A percentile compares a stretch with the other conserved stretches of the same genome.
phyloP scores from a whole-genome alignment of 2,113 vertebrate species.

The Atlantisia rogersi region DNA sequence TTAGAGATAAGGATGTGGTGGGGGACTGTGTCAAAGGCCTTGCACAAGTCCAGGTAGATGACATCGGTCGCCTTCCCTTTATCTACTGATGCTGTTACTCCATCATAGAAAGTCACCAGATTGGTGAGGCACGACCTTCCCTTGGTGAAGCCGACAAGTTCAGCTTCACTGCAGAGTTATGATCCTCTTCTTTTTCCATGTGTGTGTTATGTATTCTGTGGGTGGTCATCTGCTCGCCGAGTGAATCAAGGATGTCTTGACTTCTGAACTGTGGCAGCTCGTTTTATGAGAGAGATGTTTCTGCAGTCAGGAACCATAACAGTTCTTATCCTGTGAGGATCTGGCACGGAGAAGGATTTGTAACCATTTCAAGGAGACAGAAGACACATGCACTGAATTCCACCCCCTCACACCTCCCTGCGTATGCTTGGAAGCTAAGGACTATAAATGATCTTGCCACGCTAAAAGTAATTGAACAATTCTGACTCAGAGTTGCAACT shows the following conservation, averaged over 20 bases:
- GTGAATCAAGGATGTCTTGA: background rate
- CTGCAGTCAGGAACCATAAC: background rate
- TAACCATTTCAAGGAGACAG: background rate
- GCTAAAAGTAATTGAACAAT: background rate
- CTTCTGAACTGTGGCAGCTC: background rate
- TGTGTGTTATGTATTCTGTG: background rate
- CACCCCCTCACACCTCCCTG: background rate
- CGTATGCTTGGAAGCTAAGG: background rate
- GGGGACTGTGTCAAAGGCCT: too few species aligned
- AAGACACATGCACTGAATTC: background rate
- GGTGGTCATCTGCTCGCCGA: background rate
- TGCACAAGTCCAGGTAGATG: too few species aligned
- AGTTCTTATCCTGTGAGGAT: background rate
- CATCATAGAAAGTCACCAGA: too few species aligned
- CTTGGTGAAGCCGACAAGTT: too few species aligned
- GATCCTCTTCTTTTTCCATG: background rate
- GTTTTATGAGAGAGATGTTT: background rate
- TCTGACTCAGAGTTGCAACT: constrained; percentile 25
- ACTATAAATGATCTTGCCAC: background rate
- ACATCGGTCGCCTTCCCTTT: too few species aligned
- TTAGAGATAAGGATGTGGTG: too few species aligned
- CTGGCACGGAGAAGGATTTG: background rate
- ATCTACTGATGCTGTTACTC: too few species aligned
- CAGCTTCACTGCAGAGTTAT: background rate
- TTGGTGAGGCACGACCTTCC: too few species aligned